These are phyloP conservation scores for Vidua macroura DNA, from an alignment of 2,113 vertebrate genomes.

Conservation along the genomic window DNA sequence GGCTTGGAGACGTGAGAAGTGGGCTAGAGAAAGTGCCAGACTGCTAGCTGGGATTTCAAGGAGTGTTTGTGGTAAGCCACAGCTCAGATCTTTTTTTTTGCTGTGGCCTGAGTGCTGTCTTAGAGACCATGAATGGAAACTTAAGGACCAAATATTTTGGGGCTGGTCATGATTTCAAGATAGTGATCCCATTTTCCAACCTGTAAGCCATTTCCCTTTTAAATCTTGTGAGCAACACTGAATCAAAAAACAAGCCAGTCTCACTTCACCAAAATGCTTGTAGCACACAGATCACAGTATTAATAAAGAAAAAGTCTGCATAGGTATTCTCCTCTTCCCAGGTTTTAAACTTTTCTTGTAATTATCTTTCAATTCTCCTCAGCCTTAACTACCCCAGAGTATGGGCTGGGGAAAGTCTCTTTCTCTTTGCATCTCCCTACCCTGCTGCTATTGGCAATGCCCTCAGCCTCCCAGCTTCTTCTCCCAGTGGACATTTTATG, in stretches of 20 bases:
- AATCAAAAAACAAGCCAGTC: neutral
- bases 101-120: neutral
- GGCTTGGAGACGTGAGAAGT: conserved; percentile 39
- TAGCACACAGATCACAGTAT: neutral
- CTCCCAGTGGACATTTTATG: neutral
- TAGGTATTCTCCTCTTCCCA: neutral
- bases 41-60: conserved; percentile 43
- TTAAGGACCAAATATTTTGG: conserved; percentile 47
- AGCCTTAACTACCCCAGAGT: neutral
- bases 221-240: neutral
- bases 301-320: neutral
- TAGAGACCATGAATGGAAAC: conserved; percentile 60
- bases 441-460: neutral
- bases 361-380: neutral
- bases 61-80: conserved; percentile 56
- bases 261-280: neutral
- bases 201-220: conserved; percentile 15
- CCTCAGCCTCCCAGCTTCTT: neutral
- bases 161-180: conserved; percentile 20
- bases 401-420: neutral
- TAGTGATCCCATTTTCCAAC: conserved; percentile 33
- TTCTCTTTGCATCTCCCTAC: neutral
- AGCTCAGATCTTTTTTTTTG: neutral
- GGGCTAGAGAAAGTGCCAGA: conserved; percentile 22
- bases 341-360: neutral